These are phyloP conservation scores for Sinotaia quadrata DNA, from an alignment of 2,888 invertebrate species.

Conservation along the genomic window DNA sequence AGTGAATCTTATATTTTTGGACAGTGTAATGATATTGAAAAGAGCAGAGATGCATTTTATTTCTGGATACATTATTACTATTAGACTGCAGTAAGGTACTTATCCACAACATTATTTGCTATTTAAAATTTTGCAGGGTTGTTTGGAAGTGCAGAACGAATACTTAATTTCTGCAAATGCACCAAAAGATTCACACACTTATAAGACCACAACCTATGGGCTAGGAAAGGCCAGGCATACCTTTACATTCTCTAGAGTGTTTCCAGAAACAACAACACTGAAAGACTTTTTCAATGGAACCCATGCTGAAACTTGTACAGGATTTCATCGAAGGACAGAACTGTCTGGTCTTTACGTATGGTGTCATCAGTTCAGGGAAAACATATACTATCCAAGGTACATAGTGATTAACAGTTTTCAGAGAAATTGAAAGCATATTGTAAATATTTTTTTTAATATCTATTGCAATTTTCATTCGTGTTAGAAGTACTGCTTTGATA, in stretches of 20 bases:
- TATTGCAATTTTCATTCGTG: no score
- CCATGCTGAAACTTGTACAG: conserved; percentile 76
- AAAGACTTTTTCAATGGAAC: conserved; percentile 76
- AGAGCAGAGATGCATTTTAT: no score
- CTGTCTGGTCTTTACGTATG: conserved; percentile 86
- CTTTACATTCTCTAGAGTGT: conserved; percentile 76
- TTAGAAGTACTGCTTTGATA: no score
- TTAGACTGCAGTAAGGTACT: no score
- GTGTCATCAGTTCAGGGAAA: conserved; percentile 92
- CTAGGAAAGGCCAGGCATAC: conserved; percentile 61
- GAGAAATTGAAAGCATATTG: no score
- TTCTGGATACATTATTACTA: no score
- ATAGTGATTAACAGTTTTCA: conserved; percentile 34
- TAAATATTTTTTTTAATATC: conserved; percentile 9
- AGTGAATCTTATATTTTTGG: no score
- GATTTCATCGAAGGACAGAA: conserved; percentile 80
- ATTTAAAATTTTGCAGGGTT: conserved; percentile 54
- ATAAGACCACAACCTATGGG: conserved; percentile 60
- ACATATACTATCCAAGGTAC: conserved; percentile 84
- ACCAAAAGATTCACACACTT: conserved; percentile 68
- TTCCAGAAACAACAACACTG: conserved; percentile 74
- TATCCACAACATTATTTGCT: no score
- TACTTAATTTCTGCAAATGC: conserved; percentile 57
- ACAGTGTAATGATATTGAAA: no score
- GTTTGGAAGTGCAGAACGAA: conserved; percentile 50